These are phyloP conservation scores for Chloroclysta siterata DNA, from an alignment of 2,888 invertebrate species.

Conservation along the genomic window DNA sequence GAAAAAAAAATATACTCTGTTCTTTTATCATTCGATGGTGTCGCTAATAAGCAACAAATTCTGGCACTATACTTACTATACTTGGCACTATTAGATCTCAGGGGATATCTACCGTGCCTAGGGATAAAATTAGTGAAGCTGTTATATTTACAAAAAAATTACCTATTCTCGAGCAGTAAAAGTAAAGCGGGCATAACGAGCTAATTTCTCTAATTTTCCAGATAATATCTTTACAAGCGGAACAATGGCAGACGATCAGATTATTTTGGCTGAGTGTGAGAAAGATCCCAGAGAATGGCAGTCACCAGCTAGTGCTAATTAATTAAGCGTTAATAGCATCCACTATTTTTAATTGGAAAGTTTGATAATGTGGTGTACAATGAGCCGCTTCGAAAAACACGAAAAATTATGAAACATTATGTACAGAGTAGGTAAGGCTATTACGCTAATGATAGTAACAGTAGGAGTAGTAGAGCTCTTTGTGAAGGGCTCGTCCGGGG, in stretches of 20 bases:
- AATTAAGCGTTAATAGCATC: slow-evolving; percentile 16
- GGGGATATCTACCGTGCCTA: no score
- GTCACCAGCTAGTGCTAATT: slow-evolving; percentile 18
- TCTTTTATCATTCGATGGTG: no score
- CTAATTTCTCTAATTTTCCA: slow-evolving; percentile 22
- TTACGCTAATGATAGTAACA: no score
- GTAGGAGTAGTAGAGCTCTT: no score
- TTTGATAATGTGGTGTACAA: slow-evolving; percentile 7
- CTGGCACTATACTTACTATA: no score
- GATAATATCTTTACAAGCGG: slow-evolving; percentile 11
- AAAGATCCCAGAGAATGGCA: slow-evolving; percentile 18
- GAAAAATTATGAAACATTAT: neutral
- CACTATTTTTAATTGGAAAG: slow-evolving; percentile 9
- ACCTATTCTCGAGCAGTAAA: neutral
- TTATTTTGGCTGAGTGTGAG: slow-evolving; percentile 25
- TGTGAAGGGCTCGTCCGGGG: no score
- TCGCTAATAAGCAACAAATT: no score
- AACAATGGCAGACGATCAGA: slow-evolving; percentile 23
- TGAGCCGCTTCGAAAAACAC: neutral
- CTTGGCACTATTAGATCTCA: no score
- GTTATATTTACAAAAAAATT: no score
- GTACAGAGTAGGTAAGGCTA: no score
- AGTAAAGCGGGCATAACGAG: neutral
- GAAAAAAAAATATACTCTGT: no score
- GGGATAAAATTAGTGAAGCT: no score